Evolutionary conservation across 1,140 invertebrate genomes (phyloP).

Genomic region (Drosophila micromelanica): DNA sequence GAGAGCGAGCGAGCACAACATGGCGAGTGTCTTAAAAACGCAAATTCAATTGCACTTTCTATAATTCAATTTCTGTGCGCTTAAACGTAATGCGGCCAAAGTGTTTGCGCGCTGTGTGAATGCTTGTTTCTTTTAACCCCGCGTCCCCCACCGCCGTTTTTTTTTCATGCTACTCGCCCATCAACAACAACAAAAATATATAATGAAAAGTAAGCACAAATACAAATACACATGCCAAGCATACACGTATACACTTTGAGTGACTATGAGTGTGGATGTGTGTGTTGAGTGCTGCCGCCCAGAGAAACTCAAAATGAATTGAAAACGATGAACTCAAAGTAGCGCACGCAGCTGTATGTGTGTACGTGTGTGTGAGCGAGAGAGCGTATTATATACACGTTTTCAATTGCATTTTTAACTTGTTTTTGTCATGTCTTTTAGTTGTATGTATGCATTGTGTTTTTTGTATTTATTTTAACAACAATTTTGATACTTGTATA

Average conservation of each 20-base stretch:
- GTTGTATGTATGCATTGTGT: conserved; percentile 24
- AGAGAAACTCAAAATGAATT: conserved; percentile 79
- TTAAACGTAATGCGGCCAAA: conserved; percentile 34
- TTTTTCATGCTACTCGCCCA: conserved; percentile 8
- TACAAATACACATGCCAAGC: neutral
- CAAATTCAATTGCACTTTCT: conserved; percentile 54
- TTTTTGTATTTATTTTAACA: conserved; percentile 32
- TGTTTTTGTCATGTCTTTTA: conserved; percentile 55
- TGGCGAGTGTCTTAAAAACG: conserved; percentile 65
- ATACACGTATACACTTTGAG: conserved; percentile 10
- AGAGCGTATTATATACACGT: conserved; percentile 35
- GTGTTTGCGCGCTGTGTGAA: conserved; percentile 44
- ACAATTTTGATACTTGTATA: conserved; percentile 36
- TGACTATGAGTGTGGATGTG: conserved; percentile 5
- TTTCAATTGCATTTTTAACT: conserved; percentile 73
- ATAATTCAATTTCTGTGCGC: conserved; percentile 37
- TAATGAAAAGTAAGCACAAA: conserved; percentile 57
- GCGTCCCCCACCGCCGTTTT: neutral
- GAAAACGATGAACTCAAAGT: conserved; percentile 81
- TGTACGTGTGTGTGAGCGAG: conserved; percentile 13
- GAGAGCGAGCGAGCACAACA: conserved; percentile 49
- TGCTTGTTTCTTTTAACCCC: conserved; percentile 26
- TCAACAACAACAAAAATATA: conserved; percentile 41
- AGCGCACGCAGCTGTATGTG: conserved; percentile 56
- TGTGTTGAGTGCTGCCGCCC: conserved; percentile 28